These are phyloP conservation scores for Callyntrura sp. DNA, from an alignment of 2,888 invertebrate species.

Conservation along the genomic window DNA sequence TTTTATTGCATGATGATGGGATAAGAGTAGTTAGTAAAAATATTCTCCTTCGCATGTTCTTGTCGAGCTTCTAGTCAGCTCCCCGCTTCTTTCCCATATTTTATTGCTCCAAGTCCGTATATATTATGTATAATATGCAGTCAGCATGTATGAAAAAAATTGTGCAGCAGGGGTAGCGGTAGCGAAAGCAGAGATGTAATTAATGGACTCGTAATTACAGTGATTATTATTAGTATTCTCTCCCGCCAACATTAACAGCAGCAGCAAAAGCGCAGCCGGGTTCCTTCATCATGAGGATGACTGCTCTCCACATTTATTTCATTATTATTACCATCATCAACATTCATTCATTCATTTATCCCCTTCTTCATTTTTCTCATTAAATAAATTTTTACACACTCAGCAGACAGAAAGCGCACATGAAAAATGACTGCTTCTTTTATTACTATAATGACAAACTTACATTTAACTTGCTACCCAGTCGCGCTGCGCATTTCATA, in stretches of 20 bases:
- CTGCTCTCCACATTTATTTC: slow-evolving; percentile 26
- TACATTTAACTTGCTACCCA: slow-evolving; percentile 49
- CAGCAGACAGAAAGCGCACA: slow-evolving; percentile 9
- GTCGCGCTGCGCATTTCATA: neutral
- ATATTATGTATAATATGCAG: neutral
- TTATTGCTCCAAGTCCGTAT: neutral
- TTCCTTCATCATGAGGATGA: slow-evolving; percentile 13
- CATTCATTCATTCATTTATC: slow-evolving; percentile 37
- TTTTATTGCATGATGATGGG: too few species aligned
- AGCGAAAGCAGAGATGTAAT: slow-evolving; percentile 36
- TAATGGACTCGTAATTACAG: slow-evolving; percentile 63
- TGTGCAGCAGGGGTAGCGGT: too few species aligned
- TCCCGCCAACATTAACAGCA: neutral
- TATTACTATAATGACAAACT: slow-evolving; percentile 30
- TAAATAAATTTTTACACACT: slow-evolving; percentile 34
- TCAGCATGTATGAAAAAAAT: too few species aligned
- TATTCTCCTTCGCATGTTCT: neutral
- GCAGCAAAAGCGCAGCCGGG: neutral
- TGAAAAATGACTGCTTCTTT: neutral
- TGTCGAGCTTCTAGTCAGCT: neutral
- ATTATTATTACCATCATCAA: slow-evolving; percentile 31
- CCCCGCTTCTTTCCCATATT: neutral
- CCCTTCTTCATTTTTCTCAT: slow-evolving; percentile 47
- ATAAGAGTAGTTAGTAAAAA: neutral
- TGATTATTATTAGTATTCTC: slow-evolving; percentile 55